These are phyloP conservation scores for Coremacera marginata DNA, from an alignment of 2,888 invertebrate genomes.

Conservation along the genomic window DNA sequence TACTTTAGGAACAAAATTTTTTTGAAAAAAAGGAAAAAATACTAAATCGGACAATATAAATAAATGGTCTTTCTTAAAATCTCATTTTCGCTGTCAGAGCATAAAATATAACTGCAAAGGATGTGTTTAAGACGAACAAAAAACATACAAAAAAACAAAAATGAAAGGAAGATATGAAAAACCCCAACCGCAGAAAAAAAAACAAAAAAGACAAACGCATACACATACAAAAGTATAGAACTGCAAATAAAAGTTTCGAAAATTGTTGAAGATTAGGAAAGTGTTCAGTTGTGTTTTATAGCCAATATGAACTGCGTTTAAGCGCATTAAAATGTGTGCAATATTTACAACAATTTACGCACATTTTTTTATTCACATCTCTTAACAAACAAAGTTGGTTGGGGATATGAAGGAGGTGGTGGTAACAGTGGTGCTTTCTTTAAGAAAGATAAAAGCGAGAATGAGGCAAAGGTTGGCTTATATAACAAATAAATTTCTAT, in stretches of 20 bases:
- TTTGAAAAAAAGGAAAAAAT: not conserved
- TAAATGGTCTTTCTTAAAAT: constrained; percentile 8
- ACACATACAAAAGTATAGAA: not conserved
- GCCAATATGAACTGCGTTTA: constrained; percentile 2
- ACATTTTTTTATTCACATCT: not conserved
- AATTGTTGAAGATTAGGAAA: not conserved
- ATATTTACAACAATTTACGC: not conserved
- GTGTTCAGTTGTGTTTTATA: constrained; percentile 14
- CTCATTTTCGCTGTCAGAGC: constrained; percentile 17
- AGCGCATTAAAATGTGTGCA: constrained; percentile 27
- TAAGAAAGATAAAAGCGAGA: not conserved
- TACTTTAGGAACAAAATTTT: not conserved
- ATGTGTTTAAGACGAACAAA: not conserved
- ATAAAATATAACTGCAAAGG: constrained; percentile 4
- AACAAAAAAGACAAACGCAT: not conserved
- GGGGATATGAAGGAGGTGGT: not conserved
- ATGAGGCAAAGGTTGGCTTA: too few relatives aligned
- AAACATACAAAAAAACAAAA: not conserved
- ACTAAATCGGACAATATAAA: constrained; percentile 4
- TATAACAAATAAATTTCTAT: constrained; percentile 17
- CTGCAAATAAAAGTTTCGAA: not conserved
- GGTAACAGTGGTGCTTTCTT: not conserved
- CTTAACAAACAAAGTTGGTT: not conserved
- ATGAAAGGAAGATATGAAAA: not conserved
- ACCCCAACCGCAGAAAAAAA: not conserved